These are phyloP conservation scores for Bombyx mandarina DNA, from an alignment of 1,140 invertebrate species.

Conservation along the genomic window DNA sequence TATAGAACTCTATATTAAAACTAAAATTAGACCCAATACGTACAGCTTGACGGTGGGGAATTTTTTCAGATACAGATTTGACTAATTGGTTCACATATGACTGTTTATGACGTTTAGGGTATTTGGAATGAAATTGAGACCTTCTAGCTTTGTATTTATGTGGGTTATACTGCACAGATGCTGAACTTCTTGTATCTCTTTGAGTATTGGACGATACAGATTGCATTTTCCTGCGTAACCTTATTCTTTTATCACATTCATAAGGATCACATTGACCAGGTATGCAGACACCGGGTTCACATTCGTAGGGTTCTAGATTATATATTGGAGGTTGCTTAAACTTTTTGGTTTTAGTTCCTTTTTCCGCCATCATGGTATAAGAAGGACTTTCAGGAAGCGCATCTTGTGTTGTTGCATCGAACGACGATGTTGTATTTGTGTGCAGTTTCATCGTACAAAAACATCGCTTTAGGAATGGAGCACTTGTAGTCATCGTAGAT, in stretches of 20 bases:
- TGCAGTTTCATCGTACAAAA: conserved; percentile 11
- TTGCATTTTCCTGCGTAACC: background rate
- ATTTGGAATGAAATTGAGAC: background rate
- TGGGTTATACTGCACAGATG: background rate
- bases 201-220: background rate
- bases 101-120: background rate
- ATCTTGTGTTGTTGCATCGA: background rate
- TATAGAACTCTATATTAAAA: conserved; percentile 15
- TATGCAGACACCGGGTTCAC: conserved; percentile 22
- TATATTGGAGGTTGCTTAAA: background rate
- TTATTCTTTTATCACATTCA: conserved; percentile 10
- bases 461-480: conserved; percentile 5
- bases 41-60: conserved; percentile 13
- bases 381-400: background rate
- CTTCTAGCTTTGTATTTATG: background rate
- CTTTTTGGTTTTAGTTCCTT: conserved; percentile 1
- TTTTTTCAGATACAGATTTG: background rate
- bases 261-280: conserved; percentile 24
- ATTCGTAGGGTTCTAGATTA: conserved; percentile 21
- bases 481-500: too few relatives aligned
- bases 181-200: background rate
- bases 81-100: background rate
- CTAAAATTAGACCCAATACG: conserved; percentile 25
- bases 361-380: background rate
- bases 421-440: background rate